Conservation (phyloP, 2,888 invertebrate species). For the Sipunculus nudus region DNA sequence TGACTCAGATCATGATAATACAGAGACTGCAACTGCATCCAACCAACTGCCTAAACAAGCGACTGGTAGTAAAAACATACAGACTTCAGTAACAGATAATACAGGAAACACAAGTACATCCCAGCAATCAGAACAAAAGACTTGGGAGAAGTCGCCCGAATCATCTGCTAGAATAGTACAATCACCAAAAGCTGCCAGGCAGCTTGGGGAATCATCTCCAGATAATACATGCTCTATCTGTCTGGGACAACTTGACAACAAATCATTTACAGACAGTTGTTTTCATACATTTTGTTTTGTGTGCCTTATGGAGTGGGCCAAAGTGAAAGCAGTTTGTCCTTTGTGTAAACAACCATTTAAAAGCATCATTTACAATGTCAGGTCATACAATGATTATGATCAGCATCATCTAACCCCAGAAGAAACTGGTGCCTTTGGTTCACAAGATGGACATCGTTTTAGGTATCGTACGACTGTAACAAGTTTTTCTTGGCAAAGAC, state of each 20-base stretch:
- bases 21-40: too few relatives aligned
- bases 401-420: slow-evolving; percentile 72
- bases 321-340: slow-evolving; percentile 92
- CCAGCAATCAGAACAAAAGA: too few relatives aligned
- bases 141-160: too few relatives aligned
- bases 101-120: too few relatives aligned
- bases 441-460: slow-evolving; percentile 50
- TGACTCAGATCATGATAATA: too few relatives aligned
- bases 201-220: too few relatives aligned
- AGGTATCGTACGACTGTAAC: slow-evolving; percentile 64
- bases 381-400: slow-evolving; percentile 87
- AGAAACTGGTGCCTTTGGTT: slow-evolving; percentile 12
- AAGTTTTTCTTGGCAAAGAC: slow-evolving; percentile 44
- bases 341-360: slow-evolving; percentile 91
- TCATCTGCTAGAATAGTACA: too few relatives aligned
- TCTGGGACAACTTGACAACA: slow-evolving; percentile 84
- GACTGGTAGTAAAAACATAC: too few relatives aligned
- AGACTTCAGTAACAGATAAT: too few relatives aligned
- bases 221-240: slow-evolving; percentile 86
- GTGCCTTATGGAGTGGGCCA: slow-evolving; percentile 93
- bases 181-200: too few relatives aligned
- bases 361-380: slow-evolving; percentile 91
- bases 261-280: slow-evolving; percentile 91
- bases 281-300: slow-evolving; percentile 94
- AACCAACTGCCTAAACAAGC: too few relatives aligned